Evolutionary conservation across 2,888 invertebrate species (phyloP).

Genomic region (Melanchra persicariae): DNA sequence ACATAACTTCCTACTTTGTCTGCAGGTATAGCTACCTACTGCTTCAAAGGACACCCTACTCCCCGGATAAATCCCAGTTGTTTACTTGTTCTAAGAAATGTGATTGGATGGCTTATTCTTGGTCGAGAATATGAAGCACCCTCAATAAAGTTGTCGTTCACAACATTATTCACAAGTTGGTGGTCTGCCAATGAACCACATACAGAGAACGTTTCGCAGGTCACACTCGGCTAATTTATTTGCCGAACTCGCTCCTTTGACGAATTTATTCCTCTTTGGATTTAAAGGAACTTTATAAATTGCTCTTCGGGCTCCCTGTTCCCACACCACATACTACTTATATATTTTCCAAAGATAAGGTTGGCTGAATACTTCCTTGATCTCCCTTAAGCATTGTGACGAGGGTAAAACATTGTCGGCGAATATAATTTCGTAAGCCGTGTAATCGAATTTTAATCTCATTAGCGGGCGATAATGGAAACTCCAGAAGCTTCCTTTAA

Average conservation of each 20-base stretch:
- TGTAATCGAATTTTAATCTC: conserved; percentile 79
- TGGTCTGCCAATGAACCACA: conserved; percentile 32
- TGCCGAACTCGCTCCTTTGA: conserved; percentile 52
- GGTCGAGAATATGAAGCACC: neutral
- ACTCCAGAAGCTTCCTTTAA: conserved; percentile 68
- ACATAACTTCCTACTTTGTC: too few species aligned
- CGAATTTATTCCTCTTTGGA: conserved; percentile 55
- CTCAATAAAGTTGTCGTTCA: conserved; percentile 2
- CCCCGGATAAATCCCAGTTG: neutral
- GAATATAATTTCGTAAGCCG: conserved; percentile 72
- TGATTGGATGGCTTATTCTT: conserved; percentile 9
- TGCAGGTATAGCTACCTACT: too few species aligned
- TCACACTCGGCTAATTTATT: conserved; percentile 56
- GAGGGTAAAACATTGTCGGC: conserved; percentile 68
- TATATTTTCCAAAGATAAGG: conserved; percentile 52
- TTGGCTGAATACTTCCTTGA: conserved; percentile 53
- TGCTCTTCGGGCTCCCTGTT: conserved; percentile 30
- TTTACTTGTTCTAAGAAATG: conserved; percentile 11
- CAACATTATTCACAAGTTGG: conserved; percentile 9
- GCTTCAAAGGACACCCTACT: conserved; percentile 1
- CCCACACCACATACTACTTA: conserved; percentile 23
- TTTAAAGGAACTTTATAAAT: conserved; percentile 57
- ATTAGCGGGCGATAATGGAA: conserved; percentile 76
- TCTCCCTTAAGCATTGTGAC: conserved; percentile 65
- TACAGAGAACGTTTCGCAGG: conserved; percentile 29